These are phyloP conservation scores for Drosophila lowei DNA, from an alignment of 1,140 invertebrate species.

Conservation along the genomic window DNA sequence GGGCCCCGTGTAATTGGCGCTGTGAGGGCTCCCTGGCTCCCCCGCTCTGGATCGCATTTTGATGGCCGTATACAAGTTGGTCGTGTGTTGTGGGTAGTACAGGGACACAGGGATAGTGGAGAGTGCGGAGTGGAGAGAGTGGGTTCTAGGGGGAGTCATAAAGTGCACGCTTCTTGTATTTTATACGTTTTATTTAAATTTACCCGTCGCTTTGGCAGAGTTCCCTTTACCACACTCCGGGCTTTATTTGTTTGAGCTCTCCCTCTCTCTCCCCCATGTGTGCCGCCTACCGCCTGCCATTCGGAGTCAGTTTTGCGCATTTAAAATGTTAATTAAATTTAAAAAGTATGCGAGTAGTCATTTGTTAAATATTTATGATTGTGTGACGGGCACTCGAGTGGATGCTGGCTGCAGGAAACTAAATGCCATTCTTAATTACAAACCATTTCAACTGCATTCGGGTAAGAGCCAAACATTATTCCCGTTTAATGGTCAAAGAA, in stretches of 20 bases:
- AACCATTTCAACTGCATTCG: conserved; percentile 28
- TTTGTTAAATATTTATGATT: conserved; percentile 53
- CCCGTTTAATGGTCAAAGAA: conserved; percentile 2
- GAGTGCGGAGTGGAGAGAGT: not conserved
- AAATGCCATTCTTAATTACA: conserved; percentile 38
- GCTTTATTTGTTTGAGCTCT: conserved; percentile 8
- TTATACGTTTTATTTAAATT: conserved; percentile 64
- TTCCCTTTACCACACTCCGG: not conserved
- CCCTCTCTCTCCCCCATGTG: conserved; percentile 3
- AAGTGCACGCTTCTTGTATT: conserved; percentile 59
- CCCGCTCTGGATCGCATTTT: conserved; percentile 63
- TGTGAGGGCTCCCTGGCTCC: conserved; percentile 43
- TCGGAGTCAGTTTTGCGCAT: conserved; percentile 45
- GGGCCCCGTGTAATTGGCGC: conserved; percentile 74
- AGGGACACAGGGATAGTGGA: not conserved
- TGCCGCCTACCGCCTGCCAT: not conserved
- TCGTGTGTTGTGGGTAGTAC: not conserved
- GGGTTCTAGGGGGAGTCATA: conserved; percentile 47
- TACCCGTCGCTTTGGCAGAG: conserved; percentile 40
- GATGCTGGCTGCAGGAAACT: not conserved
- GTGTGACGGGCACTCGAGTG: conserved; percentile 25
- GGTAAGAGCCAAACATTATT: conserved; percentile 10
- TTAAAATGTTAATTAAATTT: conserved; percentile 79
- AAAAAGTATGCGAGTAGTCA: conserved; percentile 52
- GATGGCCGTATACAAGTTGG: conserved; percentile 63